Base-by-base conservation (phyloP, 2,888 invertebrate genomes). In the Standfussiana lucernea region DNA sequence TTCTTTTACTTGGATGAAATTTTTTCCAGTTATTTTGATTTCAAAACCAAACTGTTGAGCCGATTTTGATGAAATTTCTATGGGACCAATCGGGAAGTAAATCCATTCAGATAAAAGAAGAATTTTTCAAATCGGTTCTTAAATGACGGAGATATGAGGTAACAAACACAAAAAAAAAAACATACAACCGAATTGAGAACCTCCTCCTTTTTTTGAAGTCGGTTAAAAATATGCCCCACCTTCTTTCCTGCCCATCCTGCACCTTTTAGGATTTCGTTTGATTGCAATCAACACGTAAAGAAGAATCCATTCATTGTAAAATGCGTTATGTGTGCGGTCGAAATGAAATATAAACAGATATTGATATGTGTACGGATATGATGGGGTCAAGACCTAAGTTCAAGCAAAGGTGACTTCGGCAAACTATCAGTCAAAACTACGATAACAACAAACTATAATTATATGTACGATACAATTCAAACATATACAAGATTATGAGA, bases 301-400 rank as follows among this genome's bases (percentile, higher is more conserved):
- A 64, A 64, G 37, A n/a, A 37, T 64, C n/a, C 11, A 21, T 64
- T n/a, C 4, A 37, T 32, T 32, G 1, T 47, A n/a, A 70, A 61
- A 37, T 50, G 21, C 37, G 1, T 6, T 59, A 37, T 79, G 85
- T 71, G 85, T 75, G 82, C 71, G 82, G 75, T 84, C 81, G 7
- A 53, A 50, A 5, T 35, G 40, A 69, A 68, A 68, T 40, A 40
- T 71, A 68, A 69, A 72, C 35, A n/a, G 6, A 8, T 45, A 47
- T 45, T 37, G n/a, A 45, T 71, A 59, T 24, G 42, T 32, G 15
- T 35, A 21, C 67, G 3, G 37, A 74, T 50, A 69, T n/a, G 32
- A 56, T 24, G 10, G 64, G 67, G 40, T 80, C 70, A 65, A 37
- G 84, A 69, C 65, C 84, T 4, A 24, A 65, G 84, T 35, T 83